Evolutionary conservation across 2,113 vertebrate genomes (phyloP).

Genomic region (Platysternon megacephalum): DNA sequence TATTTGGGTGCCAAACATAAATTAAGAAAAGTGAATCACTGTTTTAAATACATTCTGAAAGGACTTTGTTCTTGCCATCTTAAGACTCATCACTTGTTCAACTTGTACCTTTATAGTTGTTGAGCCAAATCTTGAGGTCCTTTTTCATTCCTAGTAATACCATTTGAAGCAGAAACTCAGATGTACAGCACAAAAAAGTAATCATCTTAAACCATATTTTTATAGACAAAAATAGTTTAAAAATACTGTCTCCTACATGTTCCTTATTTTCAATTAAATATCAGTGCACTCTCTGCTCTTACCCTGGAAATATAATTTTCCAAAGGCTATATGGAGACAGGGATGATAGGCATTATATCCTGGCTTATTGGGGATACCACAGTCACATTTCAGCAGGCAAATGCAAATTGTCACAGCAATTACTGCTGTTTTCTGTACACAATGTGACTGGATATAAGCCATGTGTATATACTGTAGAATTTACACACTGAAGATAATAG

Average conservation of each 20-base stretch:
- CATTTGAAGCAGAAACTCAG: not conserved
- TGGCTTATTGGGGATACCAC: not conserved
- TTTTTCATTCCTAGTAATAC: not conserved
- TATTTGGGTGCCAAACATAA: not conserved
- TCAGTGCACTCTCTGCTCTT: not conserved
- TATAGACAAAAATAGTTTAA: not conserved
- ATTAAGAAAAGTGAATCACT: not conserved
- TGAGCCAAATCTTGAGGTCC: not conserved
- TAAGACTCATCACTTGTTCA: not conserved
- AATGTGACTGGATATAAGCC: not conserved
- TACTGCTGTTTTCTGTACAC: not conserved
- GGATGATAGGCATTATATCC: not conserved
- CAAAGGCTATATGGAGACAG: not conserved
- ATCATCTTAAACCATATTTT: not conserved
- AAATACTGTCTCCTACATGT: not conserved
- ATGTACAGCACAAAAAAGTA: too few species aligned
- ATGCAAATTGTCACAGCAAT: not conserved
- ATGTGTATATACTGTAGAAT: not conserved
- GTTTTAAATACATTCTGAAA: not conserved
- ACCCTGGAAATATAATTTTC: not conserved
- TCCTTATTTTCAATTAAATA: not conserved
- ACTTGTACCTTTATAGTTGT: not conserved
- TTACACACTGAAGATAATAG: not conserved
- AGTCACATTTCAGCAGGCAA: not conserved
- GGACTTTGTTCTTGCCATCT: accelerated